Conservation (phyloP, 2,888 invertebrate species). For the Villa cingulata region DNA sequence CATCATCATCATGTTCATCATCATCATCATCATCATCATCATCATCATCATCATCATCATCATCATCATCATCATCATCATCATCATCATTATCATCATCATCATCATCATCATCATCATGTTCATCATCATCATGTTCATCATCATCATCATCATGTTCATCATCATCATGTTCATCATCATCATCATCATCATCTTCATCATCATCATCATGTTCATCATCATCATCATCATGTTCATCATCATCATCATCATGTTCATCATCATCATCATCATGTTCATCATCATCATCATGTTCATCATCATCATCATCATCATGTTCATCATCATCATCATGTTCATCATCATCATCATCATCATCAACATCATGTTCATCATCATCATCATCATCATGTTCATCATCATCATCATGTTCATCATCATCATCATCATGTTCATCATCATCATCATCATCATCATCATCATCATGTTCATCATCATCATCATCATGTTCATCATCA, state of each 20-base stretch:
- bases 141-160: neutral
- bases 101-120: constrained; percentile 1
- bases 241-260: neutral
- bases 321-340: neutral
- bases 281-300: neutral
- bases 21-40: no score
- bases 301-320: neutral
- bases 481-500: neutral
- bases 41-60: no score
- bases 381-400: neutral
- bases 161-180: neutral
- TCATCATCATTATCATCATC: neutral
- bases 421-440: neutral
- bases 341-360: constrained; percentile 1
- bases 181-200: constrained; percentile 1
- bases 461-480: neutral
- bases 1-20: no score
- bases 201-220: neutral
- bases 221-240: neutral
- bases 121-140: neutral
- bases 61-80: no score
- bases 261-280: neutral
- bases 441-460: constrained; percentile 1
- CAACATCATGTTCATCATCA: neutral
- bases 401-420: neutral